Percentiles rank a stretch among this genome's conserved stretches.
Evolutionary conservation across 1,140 invertebrate genomes (phyloP).

Genomic region (Acromyrmex heyeri): DNA sequence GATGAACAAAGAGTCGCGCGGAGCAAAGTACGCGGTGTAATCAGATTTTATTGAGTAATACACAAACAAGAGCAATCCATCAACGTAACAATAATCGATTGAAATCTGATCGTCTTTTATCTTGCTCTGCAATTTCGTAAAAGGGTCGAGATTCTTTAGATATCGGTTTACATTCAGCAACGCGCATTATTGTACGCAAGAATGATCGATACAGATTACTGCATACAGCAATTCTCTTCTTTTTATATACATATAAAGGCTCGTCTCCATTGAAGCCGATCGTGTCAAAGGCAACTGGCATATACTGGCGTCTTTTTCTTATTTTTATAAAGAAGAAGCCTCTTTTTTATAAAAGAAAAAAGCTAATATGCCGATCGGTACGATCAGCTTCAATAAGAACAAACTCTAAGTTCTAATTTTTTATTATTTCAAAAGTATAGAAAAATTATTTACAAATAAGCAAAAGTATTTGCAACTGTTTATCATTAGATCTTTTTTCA

Average conservation of each 20-base stretch:
- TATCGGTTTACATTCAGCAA: constrained; percentile 31
- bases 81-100: constrained; percentile 45
- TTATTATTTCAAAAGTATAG: neutral
- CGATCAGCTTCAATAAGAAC: no score
- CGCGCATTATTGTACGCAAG: constrained; percentile 4
- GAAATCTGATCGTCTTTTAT: constrained; percentile 36
- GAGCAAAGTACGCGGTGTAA: constrained; percentile 23
- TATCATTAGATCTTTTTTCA: neutral
- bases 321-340: no score
- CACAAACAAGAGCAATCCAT: constrained; percentile 33
- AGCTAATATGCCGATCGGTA: no score
- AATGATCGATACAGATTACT: constrained; percentile 34
- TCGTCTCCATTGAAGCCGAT: no score
- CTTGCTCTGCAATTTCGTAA: constrained; percentile 31
- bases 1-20: constrained; percentile 24
- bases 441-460: neutral
- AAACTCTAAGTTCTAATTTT: neutral
- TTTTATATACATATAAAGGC: neutral
- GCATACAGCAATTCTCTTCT: neutral
- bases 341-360: no score
- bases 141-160: constrained; percentile 23
- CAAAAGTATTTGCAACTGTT: neutral
- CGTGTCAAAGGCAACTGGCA: no score
- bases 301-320: no score
- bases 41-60: constrained; percentile 52